These are phyloP conservation scores for Poecilia gillii DNA, from an alignment of 2,797 vertebrate genomes.

Conservation along the genomic window DNA sequence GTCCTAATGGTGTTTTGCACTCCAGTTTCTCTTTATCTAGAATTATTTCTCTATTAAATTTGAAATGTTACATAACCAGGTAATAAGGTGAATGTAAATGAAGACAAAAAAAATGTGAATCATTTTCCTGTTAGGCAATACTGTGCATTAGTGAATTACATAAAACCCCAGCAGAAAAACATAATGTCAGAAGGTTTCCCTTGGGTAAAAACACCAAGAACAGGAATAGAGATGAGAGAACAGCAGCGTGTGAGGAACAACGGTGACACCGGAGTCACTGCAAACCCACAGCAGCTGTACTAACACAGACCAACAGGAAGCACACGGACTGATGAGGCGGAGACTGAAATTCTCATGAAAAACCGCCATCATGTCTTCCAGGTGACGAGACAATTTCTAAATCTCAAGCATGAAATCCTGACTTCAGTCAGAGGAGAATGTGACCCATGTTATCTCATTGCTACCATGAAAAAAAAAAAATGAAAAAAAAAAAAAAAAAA, in stretches of 20 bases:
- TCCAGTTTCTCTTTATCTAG: neutral
- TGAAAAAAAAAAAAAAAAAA: too few species aligned
- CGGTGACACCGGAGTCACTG: neutral
- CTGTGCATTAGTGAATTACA: neutral
- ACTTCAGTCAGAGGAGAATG: neutral
- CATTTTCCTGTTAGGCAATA: neutral
- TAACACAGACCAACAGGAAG: neutral
- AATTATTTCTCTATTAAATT: neutral
- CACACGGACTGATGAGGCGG: neutral
- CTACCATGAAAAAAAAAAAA: too few species aligned
- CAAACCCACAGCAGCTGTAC: neutral
- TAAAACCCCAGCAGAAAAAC: neutral
- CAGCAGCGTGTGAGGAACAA: neutral
- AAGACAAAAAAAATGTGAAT: neutral
- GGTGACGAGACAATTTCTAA: neutral
- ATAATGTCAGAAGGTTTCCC: conserved; percentile 24
- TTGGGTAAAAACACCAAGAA: neutral
- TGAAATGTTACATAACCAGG: neutral
- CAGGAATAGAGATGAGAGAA: conserved; percentile 35
- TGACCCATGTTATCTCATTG: neutral
- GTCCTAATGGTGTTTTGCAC: neutral
- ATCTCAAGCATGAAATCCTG: neutral
- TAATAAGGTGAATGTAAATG: neutral
- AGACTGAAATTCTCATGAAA: neutral
- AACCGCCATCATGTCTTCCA: neutral